A percentile compares a stretch with the other conserved stretches of the same genome.
Evolutionary conservation across 2,888 invertebrate species (phyloP).

Genomic region (Heterodera filipjevi): DNA sequence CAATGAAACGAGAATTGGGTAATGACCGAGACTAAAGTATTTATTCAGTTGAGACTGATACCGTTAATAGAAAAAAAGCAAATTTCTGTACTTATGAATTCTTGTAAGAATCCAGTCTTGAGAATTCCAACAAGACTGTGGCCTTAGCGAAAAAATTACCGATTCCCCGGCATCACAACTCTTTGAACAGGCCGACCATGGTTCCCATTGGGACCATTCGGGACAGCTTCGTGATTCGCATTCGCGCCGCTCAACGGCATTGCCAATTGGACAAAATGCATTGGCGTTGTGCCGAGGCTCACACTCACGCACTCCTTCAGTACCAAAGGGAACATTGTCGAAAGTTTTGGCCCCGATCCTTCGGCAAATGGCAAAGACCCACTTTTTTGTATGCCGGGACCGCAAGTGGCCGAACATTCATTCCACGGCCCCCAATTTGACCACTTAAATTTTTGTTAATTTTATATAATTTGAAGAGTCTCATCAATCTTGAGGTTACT

Average conservation of each 20-base stretch:
- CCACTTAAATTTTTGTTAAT: conserved; percentile 22
- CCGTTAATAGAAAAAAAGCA: no score
- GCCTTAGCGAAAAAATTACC: conserved; percentile 26
- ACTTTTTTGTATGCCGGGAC: conserved; percentile 33
- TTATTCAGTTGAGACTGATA: no score
- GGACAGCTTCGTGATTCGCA: conserved; percentile 40
- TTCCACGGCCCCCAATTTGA: conserved; percentile 35
- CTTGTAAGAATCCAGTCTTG: no score
- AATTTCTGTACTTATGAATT: no score
- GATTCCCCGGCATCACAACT: conserved; percentile 43
- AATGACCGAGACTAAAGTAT: no score
- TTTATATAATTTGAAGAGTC: not conserved
- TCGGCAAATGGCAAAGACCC: conserved; percentile 14
- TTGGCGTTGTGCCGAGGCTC: not conserved
- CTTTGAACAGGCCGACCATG: conserved; percentile 41
- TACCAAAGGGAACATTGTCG: not conserved
- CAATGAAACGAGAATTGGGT: no score
- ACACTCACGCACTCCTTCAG: conserved; percentile 26
- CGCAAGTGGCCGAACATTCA: conserved; percentile 42
- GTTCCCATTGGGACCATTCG: conserved; percentile 35
- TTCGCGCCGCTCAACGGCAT: conserved; percentile 33
- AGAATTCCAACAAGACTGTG: not conserved
- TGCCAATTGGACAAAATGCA: not conserved
- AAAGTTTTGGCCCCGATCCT: not conserved
- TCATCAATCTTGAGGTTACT: no score